Percentiles rank a stretch among this genome's conserved stretches.
Evolutionary conservation across 2,113 vertebrate genomes (phyloP).

Genomic region (Eolophus roseicapilla): DNA sequence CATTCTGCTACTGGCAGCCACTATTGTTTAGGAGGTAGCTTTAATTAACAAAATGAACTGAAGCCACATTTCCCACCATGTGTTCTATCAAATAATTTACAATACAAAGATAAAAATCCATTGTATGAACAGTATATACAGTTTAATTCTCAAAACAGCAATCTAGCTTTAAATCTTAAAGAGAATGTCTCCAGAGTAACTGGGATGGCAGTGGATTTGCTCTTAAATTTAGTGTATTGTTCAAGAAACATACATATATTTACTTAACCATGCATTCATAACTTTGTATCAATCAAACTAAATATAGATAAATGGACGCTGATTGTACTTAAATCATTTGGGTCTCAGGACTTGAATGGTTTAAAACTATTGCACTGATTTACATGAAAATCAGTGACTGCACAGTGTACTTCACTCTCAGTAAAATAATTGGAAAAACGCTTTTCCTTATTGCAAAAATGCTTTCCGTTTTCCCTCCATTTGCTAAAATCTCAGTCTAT

Average conservation of each 20-base stretch:
- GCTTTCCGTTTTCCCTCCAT: background rate
- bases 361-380: background rate
- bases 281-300: background rate
- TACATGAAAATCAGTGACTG: background rate
- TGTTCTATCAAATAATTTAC: slow-evolving; percentile 93
- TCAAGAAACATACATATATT: slow-evolving; percentile 37
- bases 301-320: background rate
- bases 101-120: slow-evolving; percentile 80
- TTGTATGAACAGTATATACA: slow-evolving; percentile 85
- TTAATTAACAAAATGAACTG: slow-evolving; percentile 87
- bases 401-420: slow-evolving; percentile 15
- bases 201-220: slow-evolving; percentile 70
- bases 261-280: background rate
- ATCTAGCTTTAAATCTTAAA: slow-evolving; percentile 68
- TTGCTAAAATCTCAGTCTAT: background rate
- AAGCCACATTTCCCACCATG: slow-evolving; percentile 88
- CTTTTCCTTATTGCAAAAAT: background rate
- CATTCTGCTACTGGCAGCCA: slow-evolving; percentile 87
- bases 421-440: background rate
- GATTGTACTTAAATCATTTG: background rate
- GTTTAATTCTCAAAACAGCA: slow-evolving; percentile 76
- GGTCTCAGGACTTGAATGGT: background rate
- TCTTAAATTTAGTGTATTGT: slow-evolving; percentile 51
- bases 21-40: slow-evolving; percentile 95
- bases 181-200: slow-evolving; percentile 63